These are phyloP conservation scores for Endotricha flammealis DNA, from an alignment of 2,888 invertebrate species.

Conservation along the genomic window DNA sequence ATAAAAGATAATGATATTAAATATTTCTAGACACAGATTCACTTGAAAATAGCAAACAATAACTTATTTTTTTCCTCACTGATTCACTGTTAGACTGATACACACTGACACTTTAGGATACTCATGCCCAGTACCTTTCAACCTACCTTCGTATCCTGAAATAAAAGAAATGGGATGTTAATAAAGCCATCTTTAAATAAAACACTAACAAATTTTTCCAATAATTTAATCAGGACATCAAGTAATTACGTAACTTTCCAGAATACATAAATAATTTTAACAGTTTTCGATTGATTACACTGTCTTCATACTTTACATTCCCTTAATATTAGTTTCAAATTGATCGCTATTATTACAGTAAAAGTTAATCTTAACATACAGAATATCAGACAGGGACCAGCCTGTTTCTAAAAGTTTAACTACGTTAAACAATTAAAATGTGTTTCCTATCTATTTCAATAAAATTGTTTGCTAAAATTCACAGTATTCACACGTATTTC, in stretches of 20 bases:
- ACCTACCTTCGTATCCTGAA: too few relatives aligned
- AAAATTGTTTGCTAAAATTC: neutral
- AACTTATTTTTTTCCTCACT: too few relatives aligned
- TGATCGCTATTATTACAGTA: conserved; percentile 25
- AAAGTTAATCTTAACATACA: conserved; percentile 33
- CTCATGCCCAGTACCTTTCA: too few relatives aligned
- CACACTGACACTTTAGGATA: too few relatives aligned
- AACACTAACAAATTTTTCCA: conserved; percentile 40
- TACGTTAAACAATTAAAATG: conserved; percentile 10
- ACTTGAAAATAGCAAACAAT: too few relatives aligned
- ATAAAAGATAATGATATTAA: too few relatives aligned
- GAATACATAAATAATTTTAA: conserved; percentile 73
- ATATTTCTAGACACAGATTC: too few relatives aligned
- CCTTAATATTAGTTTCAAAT: conserved; percentile 31
- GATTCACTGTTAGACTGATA: too few relatives aligned
- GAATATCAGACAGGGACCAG: conserved; percentile 67
- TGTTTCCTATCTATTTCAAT: neutral
- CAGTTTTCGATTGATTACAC: conserved; percentile 67
- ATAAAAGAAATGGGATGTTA: too few relatives aligned
- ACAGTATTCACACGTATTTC: too few relatives aligned
- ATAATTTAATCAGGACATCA: conserved; percentile 76
- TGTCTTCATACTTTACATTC: conserved; percentile 38
- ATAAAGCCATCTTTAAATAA: conserved; percentile 23
- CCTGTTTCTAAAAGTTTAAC: conserved; percentile 47
- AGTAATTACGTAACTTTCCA: conserved; percentile 69